Evolutionary conservation across 2,113 vertebrate species (phyloP).

Genomic region (Tautogolabrus adspersus): DNA sequence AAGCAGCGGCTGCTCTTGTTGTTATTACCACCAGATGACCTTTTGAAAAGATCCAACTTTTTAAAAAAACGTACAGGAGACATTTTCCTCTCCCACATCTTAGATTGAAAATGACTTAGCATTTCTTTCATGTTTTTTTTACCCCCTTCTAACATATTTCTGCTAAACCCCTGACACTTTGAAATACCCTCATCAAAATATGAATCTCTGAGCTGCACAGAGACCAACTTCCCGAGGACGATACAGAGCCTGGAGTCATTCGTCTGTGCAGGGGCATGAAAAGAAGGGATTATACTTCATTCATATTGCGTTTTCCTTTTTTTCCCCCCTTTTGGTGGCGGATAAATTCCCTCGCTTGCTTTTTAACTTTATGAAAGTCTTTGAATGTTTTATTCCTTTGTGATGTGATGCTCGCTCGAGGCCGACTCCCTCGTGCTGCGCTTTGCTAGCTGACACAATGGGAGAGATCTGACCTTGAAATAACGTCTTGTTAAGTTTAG

Average conservation of each 20-base stretch:
- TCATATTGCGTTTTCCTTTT: constrained; percentile 38
- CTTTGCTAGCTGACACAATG: constrained; percentile 36
- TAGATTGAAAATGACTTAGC: constrained; percentile 49
- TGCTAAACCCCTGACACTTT: constrained; percentile 67
- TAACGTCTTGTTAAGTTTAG: constrained; percentile 6
- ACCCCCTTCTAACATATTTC: constrained; percentile 11
- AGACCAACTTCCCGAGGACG: constrained; percentile 52
- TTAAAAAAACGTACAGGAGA: constrained; percentile 23
- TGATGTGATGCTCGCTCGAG: constrained; percentile 61
- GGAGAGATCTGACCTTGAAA: constrained; percentile 69
- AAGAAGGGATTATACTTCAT: constrained; percentile 75
- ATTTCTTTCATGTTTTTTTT: constrained; percentile 58
- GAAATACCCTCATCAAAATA: constrained; percentile 71
- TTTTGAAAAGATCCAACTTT: constrained; percentile 45
- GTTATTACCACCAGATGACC: constrained; percentile 44
- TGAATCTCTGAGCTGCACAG: constrained; percentile 67
- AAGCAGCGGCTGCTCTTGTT: background rate
- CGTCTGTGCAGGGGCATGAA: constrained; percentile 69
- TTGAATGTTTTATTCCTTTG: constrained; percentile 74
- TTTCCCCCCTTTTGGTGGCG: constrained; percentile 18
- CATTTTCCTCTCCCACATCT: constrained; percentile 21
- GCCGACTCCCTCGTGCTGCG: constrained; percentile 45
- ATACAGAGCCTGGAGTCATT: constrained; percentile 60
- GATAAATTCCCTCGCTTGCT: constrained; percentile 63
- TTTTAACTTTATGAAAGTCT: constrained; percentile 70